Base-by-base conservation (phyloP, 2,888 invertebrate genomes). In the Agrotis ipsilon region DNA sequence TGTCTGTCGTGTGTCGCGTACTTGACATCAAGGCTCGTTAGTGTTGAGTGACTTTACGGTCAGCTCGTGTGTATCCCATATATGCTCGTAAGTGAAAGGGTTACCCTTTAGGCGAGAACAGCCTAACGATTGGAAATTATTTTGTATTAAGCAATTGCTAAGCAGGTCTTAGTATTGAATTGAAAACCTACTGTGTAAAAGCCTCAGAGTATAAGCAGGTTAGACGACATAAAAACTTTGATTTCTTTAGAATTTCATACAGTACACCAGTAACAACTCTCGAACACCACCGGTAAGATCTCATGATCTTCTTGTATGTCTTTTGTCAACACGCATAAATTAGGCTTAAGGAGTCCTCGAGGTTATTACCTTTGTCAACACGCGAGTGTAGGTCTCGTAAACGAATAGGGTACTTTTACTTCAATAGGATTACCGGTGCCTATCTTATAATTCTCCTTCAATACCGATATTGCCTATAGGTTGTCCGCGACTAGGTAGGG, bases 401-500 rank as follows among this genome's bases (percentile, higher is more conserved):
- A 73, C 70, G 63, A 68, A 76, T 70, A 57, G 58, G 46, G 39
- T 59, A 65, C 61, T 82, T 82, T 65, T 71, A 70, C 72, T 72
- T 82, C 65, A 82, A 82, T 80, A 82, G 78, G 78, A 75, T 82
- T 80, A 85, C 66, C 62, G 72, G 73, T 80, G 69, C 27, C 55
- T 69, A 58, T 72, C 66, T 79, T 64, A 72, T 78, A 80, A 80
- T 82, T 68, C 67, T 74, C 70, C 78, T 86, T 85, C 74, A 85
- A 88, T 86, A 89, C 86, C 85, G 83, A 87, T 88, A 86, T 85
- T 75, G 82, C 57, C 62, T 73, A 61, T 84, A 80, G 80, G 77
- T 75, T 78, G 84, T 88, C 85, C 82, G 80, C 83, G 86, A 87
- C 89, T 90, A 91, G 91, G 88, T 86, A 85, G 85, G 85, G 76